These are phyloP conservation scores for Eulemur mongoz DNA, from an alignment of 2,797 vertebrate species.

Conservation along the genomic window DNA sequence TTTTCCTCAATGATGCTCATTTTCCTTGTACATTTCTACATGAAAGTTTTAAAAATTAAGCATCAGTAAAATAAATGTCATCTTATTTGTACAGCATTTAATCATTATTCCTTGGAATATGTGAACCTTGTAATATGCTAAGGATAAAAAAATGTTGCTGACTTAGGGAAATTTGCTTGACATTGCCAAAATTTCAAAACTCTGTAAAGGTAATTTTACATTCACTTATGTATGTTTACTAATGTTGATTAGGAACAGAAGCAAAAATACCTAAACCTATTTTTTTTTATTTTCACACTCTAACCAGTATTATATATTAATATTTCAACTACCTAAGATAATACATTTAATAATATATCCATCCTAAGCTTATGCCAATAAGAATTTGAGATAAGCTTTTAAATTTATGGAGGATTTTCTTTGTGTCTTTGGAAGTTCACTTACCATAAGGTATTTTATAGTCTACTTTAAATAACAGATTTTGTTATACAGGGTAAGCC, in stretches of 20 bases:
- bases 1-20: not conserved
- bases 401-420: conserved; percentile 80
- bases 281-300: conserved; percentile 47
- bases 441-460: conserved; percentile 79
- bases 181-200: conserved; percentile 66
- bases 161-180: conserved; percentile 69
- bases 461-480: conserved; percentile 79
- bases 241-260: conserved; percentile 69
- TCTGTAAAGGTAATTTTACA: conserved; percentile 67
- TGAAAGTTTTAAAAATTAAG: conserved; percentile 41
- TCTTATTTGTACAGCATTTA: conserved; percentile 59
- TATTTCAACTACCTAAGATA: conserved; percentile 76
- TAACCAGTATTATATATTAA: conserved; percentile 64
- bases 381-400: conserved; percentile 80
- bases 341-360: conserved; percentile 68
- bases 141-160: conserved; percentile 51
- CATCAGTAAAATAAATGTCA: conserved; percentile 35
- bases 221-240: conserved; percentile 60
- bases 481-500: conserved; percentile 83
- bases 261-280: conserved; percentile 60
- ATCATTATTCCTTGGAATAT: conserved; percentile 58
- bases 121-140: conserved; percentile 73
- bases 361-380: conserved; percentile 69
- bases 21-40: conserved; percentile 53
- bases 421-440: conserved; percentile 81